A percentile compares a stretch with the other conserved stretches of the same genome.
Evolutionary conservation across 1,140 invertebrate genomes (phyloP).

Genomic region (Sipha flava): DNA sequence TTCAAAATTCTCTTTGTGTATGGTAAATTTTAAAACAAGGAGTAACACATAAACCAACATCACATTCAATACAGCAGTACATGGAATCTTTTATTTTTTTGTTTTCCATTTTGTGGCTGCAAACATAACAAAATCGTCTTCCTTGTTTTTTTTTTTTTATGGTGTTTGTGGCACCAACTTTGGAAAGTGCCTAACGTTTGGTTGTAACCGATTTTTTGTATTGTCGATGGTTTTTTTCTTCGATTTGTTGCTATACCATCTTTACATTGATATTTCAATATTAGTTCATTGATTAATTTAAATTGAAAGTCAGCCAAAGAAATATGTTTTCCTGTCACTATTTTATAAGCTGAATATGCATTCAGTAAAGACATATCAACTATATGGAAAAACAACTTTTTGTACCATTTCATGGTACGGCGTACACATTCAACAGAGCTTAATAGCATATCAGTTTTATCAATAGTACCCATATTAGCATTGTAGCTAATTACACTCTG

Average conservation of each 20-base stretch:
- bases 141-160: not conserved
- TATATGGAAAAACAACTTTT: slow-evolving; percentile 42
- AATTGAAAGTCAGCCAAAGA: slow-evolving; percentile 17
- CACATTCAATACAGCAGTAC: not conserved
- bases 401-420: slow-evolving; percentile 44
- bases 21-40: not conserved
- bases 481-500: slow-evolving; percentile 43
- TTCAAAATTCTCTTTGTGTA: not conserved
- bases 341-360: slow-evolving; percentile 5
- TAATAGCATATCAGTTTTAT: slow-evolving; percentile 41
- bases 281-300: slow-evolving; percentile 11
- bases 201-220: not conserved
- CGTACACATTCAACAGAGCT: slow-evolving; percentile 39
- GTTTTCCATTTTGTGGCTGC: not conserved
- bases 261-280: slow-evolving; percentile 1
- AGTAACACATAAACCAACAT: not conserved
- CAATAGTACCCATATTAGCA: slow-evolving; percentile 43
- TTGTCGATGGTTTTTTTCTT: not conserved
- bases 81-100: not conserved
- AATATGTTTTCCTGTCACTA: slow-evolving; percentile 1
- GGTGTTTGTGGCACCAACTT: not conserved
- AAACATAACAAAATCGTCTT: not conserved
- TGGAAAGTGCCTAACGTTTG: not conserved
- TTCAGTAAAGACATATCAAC: slow-evolving; percentile 36
- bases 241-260: not conserved